These are phyloP conservation scores for Palythoa grandiflora DNA, from an alignment of 92 coral and sea anemone genomes.

Conservation along the genomic window DNA sequence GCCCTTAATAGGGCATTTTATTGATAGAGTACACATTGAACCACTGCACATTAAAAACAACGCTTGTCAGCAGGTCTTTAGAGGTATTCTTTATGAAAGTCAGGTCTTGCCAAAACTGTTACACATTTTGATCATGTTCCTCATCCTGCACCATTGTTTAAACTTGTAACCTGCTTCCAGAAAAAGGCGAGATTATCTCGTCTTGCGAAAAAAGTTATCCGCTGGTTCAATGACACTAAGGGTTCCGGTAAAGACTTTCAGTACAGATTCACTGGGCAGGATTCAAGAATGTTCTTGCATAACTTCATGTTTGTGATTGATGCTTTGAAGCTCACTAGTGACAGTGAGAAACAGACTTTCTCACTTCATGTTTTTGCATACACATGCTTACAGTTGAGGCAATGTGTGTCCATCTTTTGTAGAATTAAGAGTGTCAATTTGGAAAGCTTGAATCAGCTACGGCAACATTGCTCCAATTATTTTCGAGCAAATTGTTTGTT, in stretches of 20 bases:
- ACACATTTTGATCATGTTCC: slow-evolving; percentile 52
- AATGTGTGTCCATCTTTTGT: slow-evolving; percentile 74
- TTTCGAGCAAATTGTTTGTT: slow-evolving; percentile 71
- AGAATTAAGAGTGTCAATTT: slow-evolving; percentile 64
- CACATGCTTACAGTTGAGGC: slow-evolving; percentile 74
- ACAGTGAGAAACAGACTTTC: slow-evolving; percentile 70
- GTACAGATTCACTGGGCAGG: slow-evolving; percentile 82
- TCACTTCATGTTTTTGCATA: slow-evolving; percentile 74
- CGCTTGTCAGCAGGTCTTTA: slow-evolving; percentile 56
- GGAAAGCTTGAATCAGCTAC: slow-evolving; percentile 54
- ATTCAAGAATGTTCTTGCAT: slow-evolving; percentile 83
- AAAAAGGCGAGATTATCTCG: slow-evolving; percentile 41
- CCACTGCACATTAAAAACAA: slow-evolving; percentile 55
- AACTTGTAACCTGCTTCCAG: slow-evolving; percentile 51
- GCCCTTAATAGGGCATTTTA: slow-evolving; percentile 52
- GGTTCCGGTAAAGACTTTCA: neutral
- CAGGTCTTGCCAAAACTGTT: slow-evolving; percentile 38
- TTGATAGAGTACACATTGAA: slow-evolving; percentile 47
- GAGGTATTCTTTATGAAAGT: slow-evolving; percentile 35
- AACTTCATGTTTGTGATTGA: slow-evolving; percentile 77
- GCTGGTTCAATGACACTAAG: slow-evolving; percentile 47
- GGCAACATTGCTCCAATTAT: slow-evolving; percentile 68
- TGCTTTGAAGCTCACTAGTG: slow-evolving; percentile 63
- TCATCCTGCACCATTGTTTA: slow-evolving; percentile 45
- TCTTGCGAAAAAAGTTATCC: slow-evolving; percentile 54